Conservation (phyloP, 2,113 vertebrate species). For the Phyllopteryx taeniolatus region DNA sequence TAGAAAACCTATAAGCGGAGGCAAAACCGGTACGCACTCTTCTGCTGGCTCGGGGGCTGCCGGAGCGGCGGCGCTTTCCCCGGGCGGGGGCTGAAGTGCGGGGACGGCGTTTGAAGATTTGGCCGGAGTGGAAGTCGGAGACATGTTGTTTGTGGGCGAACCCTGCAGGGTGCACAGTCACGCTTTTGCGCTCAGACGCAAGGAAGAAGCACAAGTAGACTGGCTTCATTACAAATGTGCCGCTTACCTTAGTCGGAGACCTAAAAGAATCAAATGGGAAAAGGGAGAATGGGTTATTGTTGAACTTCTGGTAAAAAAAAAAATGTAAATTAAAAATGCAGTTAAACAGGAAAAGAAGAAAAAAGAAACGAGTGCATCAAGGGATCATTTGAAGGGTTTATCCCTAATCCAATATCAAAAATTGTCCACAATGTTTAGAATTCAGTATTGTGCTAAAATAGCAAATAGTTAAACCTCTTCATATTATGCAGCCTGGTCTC, state of each 20-base stretch:
- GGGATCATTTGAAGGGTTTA: constrained; percentile 46
- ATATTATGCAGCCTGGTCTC: constrained; percentile 3
- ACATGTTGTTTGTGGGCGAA: constrained; percentile 90
- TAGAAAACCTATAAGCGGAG: too few species aligned
- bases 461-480: constrained; percentile 27
- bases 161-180: constrained; percentile 71
- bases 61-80: constrained; percentile 46
- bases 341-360: not conserved
- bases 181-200: not conserved
- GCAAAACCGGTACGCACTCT: constrained; percentile 55
- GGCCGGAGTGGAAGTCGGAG: constrained; percentile 94
- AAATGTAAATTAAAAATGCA: constrained; percentile 19
- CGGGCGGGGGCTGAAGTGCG: constrained; percentile 86
- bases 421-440: not conserved
- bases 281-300: not conserved
- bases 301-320: not conserved
- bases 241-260: constrained; percentile 74
- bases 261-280: constrained; percentile 39
- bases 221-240: not conserved
- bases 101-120: constrained; percentile 88
- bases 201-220: not conserved
- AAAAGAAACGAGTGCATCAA: constrained; percentile 14
- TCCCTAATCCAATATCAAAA: constrained; percentile 21
- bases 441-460: not conserved
- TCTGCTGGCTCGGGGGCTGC: constrained; percentile 64